phyloP scores from a whole-genome alignment of 2,113 vertebrate species.

The Budorcas taxicolor region DNA sequence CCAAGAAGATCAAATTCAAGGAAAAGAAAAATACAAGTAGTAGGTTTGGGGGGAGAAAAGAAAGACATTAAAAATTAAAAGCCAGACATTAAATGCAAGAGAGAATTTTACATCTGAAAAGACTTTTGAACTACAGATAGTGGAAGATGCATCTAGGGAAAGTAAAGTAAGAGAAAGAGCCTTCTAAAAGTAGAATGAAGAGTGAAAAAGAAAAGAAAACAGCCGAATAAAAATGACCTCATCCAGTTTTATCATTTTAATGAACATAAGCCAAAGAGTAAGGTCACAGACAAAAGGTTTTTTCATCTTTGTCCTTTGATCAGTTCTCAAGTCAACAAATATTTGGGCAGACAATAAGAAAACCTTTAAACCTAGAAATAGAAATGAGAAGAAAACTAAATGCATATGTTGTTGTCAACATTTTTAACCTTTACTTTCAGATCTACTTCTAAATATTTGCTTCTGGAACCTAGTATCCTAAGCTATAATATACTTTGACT shows the following conservation, averaged over 20 bases:
- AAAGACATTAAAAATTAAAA: slow-evolving; percentile 51
- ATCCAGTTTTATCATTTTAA: slow-evolving; percentile 38
- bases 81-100: not conserved
- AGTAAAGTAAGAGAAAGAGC: not conserved
- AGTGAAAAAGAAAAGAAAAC: not conserved
- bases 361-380: slow-evolving; percentile 17
- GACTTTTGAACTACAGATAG: not conserved
- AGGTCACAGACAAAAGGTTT: not conserved
- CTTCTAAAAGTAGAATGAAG: not conserved
- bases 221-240: not conserved
- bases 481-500: not conserved
- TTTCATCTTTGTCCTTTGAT: slow-evolving; percentile 14
- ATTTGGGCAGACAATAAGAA: not conserved
- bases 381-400: not conserved
- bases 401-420: not conserved
- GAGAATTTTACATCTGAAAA: slow-evolving; percentile 56
- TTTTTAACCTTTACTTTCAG: slow-evolving; percentile 46
- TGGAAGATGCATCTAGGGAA: not conserved
- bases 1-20: not conserved
- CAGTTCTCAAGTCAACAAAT: slow-evolving; percentile 18
- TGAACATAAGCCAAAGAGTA: slow-evolving; percentile 5
- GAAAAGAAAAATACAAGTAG: slow-evolving; percentile 27
- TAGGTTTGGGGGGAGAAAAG: not conserved
- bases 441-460: slow-evolving; percentile 37
- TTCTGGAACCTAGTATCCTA: not conserved